Conservation (phyloP, 2,888 invertebrate species). For the Tyria jacobaeae region DNA sequence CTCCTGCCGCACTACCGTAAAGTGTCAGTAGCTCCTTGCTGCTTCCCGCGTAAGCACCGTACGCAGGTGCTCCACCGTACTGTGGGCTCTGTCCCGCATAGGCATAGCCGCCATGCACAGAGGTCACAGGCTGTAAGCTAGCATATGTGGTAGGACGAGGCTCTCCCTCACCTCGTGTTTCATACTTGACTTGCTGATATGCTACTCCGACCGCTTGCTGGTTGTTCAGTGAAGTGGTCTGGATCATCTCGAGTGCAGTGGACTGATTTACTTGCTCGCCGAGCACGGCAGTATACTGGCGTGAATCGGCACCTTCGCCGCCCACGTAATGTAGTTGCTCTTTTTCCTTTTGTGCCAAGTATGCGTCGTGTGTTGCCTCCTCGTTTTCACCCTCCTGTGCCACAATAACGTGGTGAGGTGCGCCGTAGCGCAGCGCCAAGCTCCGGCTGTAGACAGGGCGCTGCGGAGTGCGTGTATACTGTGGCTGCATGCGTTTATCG, state of each 20-base stretch:
- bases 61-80: slow-evolving; percentile 56
- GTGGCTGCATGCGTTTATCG: slow-evolving; percentile 60
- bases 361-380: slow-evolving; percentile 68
- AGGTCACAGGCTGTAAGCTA: slow-evolving; percentile 88
- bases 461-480: slow-evolving; percentile 56
- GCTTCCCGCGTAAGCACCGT: slow-evolving; percentile 56
- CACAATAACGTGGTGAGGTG: slow-evolving; percentile 73
- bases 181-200: slow-evolving; percentile 81
- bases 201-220: slow-evolving; percentile 77
- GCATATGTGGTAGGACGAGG: slow-evolving; percentile 85
- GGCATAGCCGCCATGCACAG: slow-evolving; percentile 77
- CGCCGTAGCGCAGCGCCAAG: slow-evolving; percentile 70
- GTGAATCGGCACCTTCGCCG: slow-evolving; percentile 51
- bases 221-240: slow-evolving; percentile 70
- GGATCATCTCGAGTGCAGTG: slow-evolving; percentile 76
- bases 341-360: slow-evolving; percentile 67
- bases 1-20: slow-evolving; percentile 65
- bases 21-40: slow-evolving; percentile 66
- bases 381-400: slow-evolving; percentile 67
- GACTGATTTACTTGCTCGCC: slow-evolving; percentile 62
- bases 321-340: slow-evolving; percentile 65
- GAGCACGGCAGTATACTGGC: slow-evolving; percentile 68
- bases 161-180: slow-evolving; percentile 74
- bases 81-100: slow-evolving; percentile 73
- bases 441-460: slow-evolving; percentile 61